These are phyloP conservation scores for Melanocharis versteri DNA, from an alignment of 2,113 vertebrate species.

Conservation along the genomic window DNA sequence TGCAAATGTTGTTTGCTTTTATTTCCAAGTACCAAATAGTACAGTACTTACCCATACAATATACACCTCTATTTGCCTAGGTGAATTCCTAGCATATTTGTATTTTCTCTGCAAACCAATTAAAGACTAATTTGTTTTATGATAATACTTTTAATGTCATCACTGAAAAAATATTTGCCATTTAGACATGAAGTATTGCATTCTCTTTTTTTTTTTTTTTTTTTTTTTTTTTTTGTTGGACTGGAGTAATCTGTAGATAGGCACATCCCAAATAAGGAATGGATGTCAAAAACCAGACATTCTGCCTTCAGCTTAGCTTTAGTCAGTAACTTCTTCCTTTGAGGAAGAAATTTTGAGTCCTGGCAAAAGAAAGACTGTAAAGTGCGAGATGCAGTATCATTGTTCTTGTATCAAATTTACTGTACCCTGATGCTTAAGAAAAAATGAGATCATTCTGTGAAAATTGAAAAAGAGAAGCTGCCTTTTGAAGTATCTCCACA, in stretches of 20 bases:
- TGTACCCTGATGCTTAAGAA: not conserved
- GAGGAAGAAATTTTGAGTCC: not conserved
- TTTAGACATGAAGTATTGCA: not conserved
- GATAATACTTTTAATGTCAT: not conserved
- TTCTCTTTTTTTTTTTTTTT: not conserved
- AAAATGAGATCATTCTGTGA: not conserved
- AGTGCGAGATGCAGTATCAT: not conserved
- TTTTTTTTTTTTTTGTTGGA: not conserved
- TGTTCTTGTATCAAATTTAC: not conserved
- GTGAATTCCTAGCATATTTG: not conserved
- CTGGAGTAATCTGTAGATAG: not conserved
- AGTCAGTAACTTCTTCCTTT: not conserved
- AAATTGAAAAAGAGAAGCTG: not conserved
- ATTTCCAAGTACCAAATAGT: constrained; percentile 13
- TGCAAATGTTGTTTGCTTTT: not conserved
- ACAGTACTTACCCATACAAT: not conserved
- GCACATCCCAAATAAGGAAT: not conserved
- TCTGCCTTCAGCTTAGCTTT: not conserved
- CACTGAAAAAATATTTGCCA: not conserved
- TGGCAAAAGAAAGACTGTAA: not conserved
- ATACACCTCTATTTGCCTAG: not conserved
- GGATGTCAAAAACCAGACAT: not conserved
- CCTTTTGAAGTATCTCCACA: not conserved
- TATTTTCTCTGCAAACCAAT: not conserved
- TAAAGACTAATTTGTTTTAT: not conserved